A percentile compares a stretch with the other conserved stretches of the same genome.
These are phyloP conservation scores for Nyctereutes procyonoides DNA, from an alignment of 2,113 vertebrate species.

Conservation along the genomic window DNA sequence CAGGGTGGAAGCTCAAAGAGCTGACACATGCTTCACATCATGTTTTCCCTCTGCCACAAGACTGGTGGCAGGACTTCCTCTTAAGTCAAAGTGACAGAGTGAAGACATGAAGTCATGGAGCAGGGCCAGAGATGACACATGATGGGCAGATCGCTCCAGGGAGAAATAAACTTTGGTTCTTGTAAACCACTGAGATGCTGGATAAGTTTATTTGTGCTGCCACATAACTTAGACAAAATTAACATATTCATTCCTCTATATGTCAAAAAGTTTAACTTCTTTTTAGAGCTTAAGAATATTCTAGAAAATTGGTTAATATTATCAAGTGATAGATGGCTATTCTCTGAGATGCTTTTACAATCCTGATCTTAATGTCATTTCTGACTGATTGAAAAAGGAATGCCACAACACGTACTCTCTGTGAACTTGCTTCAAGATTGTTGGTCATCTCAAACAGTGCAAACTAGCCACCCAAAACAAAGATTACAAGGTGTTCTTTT, in stretches of 20 bases:
- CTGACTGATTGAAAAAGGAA: not conserved
- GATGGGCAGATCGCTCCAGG: not conserved
- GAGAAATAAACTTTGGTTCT: not conserved
- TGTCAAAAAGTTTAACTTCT: not conserved
- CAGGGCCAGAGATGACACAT: accelerated
- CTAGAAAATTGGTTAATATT: not conserved
- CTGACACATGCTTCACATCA: not conserved
- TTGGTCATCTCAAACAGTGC: not conserved
- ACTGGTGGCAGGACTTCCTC: not conserved
- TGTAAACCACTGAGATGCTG: not conserved
- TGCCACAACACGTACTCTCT: not conserved
- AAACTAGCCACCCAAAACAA: not conserved
- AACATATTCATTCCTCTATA: not conserved
- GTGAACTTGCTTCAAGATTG: not conserved
- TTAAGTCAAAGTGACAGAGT: not conserved
- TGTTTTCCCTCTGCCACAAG: not conserved
- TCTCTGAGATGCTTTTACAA: not conserved
- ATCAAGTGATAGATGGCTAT: not conserved
- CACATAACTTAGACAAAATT: not conserved
- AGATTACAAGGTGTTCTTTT: not conserved
- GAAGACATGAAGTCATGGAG: not conserved
- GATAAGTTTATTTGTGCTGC: not conserved
- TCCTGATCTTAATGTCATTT: not conserved
- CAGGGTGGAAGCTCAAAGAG: not conserved
- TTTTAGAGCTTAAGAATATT: not conserved